phyloP scores from a whole-genome alignment of 2,113 vertebrate species.

The Myrmophylax atrothorax region DNA sequence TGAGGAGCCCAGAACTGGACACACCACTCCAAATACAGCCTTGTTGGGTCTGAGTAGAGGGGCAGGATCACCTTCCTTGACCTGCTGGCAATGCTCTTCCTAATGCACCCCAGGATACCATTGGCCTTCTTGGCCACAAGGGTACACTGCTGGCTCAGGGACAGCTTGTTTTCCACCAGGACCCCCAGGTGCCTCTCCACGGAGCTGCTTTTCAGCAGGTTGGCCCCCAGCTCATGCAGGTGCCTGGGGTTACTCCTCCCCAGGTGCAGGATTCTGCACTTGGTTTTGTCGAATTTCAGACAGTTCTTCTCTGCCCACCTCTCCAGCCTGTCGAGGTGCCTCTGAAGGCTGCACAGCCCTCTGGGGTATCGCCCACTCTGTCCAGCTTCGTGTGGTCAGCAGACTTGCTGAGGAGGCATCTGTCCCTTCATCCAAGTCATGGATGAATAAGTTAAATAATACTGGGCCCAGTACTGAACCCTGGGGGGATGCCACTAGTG shows the following conservation, averaged over 20 bases:
- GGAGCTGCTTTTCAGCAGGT: neutral
- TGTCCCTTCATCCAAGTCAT: neutral
- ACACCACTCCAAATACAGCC: neutral
- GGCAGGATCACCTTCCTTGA: fast-evolving
- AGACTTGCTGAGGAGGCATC: fast-evolving
- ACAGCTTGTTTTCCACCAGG: neutral
- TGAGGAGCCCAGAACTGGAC: neutral
- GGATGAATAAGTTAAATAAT: neutral
- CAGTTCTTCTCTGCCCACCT: neutral
- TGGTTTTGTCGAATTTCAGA: neutral
- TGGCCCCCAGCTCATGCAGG: neutral
- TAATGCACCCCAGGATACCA: neutral
- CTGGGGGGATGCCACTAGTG: too few relatives aligned
- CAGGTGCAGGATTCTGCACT: neutral
- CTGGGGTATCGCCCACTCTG: fast-evolving
- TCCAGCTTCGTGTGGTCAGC: neutral
- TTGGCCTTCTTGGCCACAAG: neutral
- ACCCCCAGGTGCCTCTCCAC: neutral
- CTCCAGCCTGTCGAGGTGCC: fast-evolving
- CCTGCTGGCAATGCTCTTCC: neutral
- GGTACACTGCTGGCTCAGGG: neutral
- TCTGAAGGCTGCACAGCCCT: neutral
- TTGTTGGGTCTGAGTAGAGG: neutral
- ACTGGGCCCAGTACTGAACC: neutral
- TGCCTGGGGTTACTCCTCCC: neutral